Evolutionary conservation across 2,113 vertebrate species (phyloP).

Genomic region (Chascanopsetta lugubris): DNA sequence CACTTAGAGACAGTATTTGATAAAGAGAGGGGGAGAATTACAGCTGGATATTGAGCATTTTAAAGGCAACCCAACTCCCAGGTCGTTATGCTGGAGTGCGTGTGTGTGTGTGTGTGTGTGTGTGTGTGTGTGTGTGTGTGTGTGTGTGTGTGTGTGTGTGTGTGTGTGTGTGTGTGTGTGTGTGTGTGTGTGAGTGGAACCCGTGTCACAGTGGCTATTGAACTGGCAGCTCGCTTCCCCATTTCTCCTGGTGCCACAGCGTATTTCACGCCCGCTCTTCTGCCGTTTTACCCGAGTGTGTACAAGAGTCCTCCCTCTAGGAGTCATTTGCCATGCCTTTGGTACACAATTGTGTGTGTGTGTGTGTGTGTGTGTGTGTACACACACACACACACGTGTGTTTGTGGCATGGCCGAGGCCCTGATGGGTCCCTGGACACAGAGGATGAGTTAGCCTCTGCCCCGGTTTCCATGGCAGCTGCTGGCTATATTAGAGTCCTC

Average conservation of each 20-base stretch:
- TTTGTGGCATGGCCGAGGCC: slow-evolving; percentile 45
- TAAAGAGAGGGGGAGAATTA: slow-evolving; percentile 60
- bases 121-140: slow-evolving; percentile 50
- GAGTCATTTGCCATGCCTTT: slow-evolving; percentile 57
- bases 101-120: slow-evolving; percentile 20
- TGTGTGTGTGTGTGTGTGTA: slow-evolving; percentile 25
- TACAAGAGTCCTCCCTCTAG: slow-evolving; percentile 50
- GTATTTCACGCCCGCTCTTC: slow-evolving; percentile 72
- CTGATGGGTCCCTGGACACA: slow-evolving; percentile 69
- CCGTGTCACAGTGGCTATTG: slow-evolving; percentile 27
- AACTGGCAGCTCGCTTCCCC: slow-evolving; percentile 47
- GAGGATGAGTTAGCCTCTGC: slow-evolving; percentile 78
- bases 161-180: slow-evolving; percentile 50
- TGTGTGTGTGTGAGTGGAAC: slow-evolving; percentile 30
- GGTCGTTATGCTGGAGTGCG: slow-evolving; percentile 25
- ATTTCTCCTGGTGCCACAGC: slow-evolving; percentile 67
- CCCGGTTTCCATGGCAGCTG: slow-evolving; percentile 82
- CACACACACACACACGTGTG: slow-evolving; percentile 47
- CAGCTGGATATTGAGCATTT: slow-evolving; percentile 49
- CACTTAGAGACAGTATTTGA: slow-evolving; percentile 18
- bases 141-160: slow-evolving; percentile 31
- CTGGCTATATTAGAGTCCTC: slow-evolving; percentile 79
- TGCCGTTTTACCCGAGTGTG: slow-evolving; percentile 47
- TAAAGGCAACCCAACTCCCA: slow-evolving; percentile 43
- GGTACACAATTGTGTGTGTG: slow-evolving; percentile 32